These are phyloP conservation scores for Hydractinia echinata DNA, from an alignment of 30 jellyfish, hydroid and myxozoan species.

Conservation along the genomic window DNA sequence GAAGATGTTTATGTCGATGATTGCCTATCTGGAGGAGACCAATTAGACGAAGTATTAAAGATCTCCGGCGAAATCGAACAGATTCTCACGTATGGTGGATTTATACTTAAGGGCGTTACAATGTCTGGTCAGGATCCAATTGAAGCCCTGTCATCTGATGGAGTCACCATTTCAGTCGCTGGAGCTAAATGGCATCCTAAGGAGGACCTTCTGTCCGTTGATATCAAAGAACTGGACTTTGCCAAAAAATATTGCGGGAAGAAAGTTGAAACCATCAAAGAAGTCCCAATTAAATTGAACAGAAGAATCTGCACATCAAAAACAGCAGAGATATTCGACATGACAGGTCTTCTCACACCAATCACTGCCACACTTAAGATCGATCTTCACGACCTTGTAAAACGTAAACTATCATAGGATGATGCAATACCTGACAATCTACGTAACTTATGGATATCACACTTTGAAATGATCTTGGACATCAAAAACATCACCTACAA, in stretches of 20 bases:
- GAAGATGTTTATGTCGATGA: constrained; percentile 23
- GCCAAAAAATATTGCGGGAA: neutral
- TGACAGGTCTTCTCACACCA: neutral
- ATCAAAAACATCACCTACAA: neutral
- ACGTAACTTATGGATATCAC: neutral
- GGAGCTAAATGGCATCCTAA: neutral
- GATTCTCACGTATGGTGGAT: neutral
- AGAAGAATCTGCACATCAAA: constrained; percentile 3
- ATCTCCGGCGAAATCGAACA: neutral
- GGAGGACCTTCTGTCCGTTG: neutral
- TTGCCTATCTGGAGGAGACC: constrained; percentile 14
- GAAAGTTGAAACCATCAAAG: neutral
- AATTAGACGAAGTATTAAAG: neutral
- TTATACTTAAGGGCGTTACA: neutral
- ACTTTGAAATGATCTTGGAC: neutral
- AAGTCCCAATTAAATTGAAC: neutral
- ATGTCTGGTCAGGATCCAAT: constrained; percentile 5
- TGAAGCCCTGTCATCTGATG: too few species aligned
- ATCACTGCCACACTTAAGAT: neutral
- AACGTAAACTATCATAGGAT: neutral
- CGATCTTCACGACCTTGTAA: neutral
- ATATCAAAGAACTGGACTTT: neutral
- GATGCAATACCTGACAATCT: neutral
- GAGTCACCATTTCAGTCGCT: too few species aligned
- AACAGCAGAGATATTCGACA: neutral